These are phyloP conservation scores for Phaonia tiefii DNA, from an alignment of 2,888 invertebrate genomes.

Conservation along the genomic window DNA sequence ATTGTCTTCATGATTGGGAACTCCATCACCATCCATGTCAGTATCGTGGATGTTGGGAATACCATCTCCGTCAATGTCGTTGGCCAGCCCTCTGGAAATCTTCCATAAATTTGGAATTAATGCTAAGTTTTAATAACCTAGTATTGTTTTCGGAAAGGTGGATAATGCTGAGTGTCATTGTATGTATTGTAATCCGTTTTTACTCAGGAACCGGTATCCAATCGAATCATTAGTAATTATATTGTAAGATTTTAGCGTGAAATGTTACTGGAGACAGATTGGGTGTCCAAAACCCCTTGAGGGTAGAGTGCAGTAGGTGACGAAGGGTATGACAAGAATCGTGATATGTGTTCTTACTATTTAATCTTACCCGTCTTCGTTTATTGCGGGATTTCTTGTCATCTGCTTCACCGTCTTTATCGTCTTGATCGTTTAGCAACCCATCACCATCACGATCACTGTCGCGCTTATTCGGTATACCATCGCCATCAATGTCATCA, in stretches of 20 bases:
- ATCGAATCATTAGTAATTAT: background rate
- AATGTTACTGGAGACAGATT: background rate
- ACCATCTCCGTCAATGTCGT: constrained; percentile 76
- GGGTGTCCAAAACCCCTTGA: background rate
- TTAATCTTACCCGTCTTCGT: constrained; percentile 82
- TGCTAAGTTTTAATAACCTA: constrained; percentile 60
- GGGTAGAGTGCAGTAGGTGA: background rate
- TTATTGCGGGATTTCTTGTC: constrained; percentile 73
- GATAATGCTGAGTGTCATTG: constrained; percentile 3
- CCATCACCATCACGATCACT: constrained; percentile 75
- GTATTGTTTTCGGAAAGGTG: background rate
- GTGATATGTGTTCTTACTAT: background rate
- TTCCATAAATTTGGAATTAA: constrained; percentile 70
- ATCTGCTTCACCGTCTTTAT: constrained; percentile 73
- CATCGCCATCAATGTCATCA: constrained; percentile 71
- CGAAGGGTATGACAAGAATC: background rate
- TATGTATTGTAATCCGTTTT: constrained; percentile 38
- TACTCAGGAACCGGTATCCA: background rate
- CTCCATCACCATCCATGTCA: constrained; percentile 73
- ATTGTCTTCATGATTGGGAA: constrained; percentile 73
- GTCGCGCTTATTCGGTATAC: constrained; percentile 72
- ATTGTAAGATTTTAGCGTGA: background rate
- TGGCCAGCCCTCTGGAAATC: constrained; percentile 75
- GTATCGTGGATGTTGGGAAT: constrained; percentile 76
- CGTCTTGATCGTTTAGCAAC: constrained; percentile 75